phyloP scores from a whole-genome alignment of 2,888 invertebrate species.

The Oegoconia quadripuncta region DNA sequence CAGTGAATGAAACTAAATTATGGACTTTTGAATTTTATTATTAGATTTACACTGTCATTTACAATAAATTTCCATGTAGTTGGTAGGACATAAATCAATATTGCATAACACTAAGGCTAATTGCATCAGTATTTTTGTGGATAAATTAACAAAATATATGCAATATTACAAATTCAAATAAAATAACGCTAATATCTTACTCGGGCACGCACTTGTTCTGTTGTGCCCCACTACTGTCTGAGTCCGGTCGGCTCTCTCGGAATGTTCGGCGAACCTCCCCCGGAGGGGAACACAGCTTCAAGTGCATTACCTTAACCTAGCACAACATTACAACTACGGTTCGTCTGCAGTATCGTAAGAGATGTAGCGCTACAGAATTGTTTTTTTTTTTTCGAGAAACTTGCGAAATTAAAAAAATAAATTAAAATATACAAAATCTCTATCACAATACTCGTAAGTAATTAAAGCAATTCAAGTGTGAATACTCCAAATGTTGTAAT shows the following conservation, averaged over 20 bases:
- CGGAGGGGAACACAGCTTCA: too few relatives aligned
- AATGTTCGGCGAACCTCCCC: too few relatives aligned
- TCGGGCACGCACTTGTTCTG: conserved; percentile 68
- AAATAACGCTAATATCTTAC: conserved; percentile 79
- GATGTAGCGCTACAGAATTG: conserved; percentile 70
- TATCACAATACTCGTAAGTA: conserved; percentile 80
- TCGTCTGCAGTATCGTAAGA: conserved; percentile 63
- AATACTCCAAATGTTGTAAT: conserved; percentile 75
- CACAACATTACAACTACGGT: conserved; percentile 69
- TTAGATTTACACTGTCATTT: conserved; percentile 80
- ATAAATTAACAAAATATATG: conserved; percentile 78
- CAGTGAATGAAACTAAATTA: conserved; percentile 39
- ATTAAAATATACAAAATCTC: conserved; percentile 80
- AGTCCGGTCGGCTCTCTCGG: not conserved
- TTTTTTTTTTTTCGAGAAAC: conserved; percentile 49
- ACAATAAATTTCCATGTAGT: conserved; percentile 79
- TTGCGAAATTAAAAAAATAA: conserved; percentile 78
- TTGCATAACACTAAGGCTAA: conserved; percentile 80
- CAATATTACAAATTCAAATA: conserved; percentile 77
- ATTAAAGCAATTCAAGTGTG: conserved; percentile 79
- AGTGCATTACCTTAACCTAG: conserved; percentile 70
- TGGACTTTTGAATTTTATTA: conserved; percentile 79
- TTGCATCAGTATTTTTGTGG: conserved; percentile 78
- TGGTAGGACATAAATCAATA: conserved; percentile 79
- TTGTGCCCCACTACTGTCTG: conserved; percentile 26